These are phyloP conservation scores for Xanthia icteritia DNA, from an alignment of 2,888 invertebrate species.

Conservation along the genomic window DNA sequence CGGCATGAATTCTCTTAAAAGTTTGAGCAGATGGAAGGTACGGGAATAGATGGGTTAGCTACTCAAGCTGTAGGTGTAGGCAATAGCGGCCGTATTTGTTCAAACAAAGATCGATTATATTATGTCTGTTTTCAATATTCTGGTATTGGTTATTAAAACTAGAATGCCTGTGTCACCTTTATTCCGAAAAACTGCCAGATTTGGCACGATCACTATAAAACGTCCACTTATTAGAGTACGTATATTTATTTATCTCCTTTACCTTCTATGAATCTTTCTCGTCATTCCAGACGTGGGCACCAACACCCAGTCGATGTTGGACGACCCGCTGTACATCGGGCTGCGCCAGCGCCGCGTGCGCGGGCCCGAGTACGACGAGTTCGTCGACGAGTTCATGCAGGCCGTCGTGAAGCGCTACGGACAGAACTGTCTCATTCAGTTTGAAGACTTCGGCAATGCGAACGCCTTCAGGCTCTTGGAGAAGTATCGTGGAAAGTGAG, in stretches of 20 bases:
- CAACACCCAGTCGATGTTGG: constrained; percentile 95
- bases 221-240: not conserved
- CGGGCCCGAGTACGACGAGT: constrained; percentile 96
- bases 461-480: constrained; percentile 98
- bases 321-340: constrained; percentile 99
- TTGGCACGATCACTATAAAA: not conserved
- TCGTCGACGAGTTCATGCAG: constrained; percentile 99
- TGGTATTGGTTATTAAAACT: not conserved
- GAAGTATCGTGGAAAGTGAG: constrained; percentile 95
- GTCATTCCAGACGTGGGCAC: constrained; percentile 94
- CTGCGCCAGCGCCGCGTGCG: constrained; percentile 95
- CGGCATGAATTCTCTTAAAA: not conserved
- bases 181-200: not conserved
- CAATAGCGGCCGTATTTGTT: too few species aligned
- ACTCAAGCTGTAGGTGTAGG: too few species aligned
- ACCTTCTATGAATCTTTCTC: not conserved
- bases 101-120: not conserved
- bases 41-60: not conserved
- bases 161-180: not conserved
- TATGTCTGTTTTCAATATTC: not conserved
- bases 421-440: constrained; percentile 96
- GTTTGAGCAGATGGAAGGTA: not conserved
- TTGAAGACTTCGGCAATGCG: constrained; percentile 99
- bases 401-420: constrained; percentile 96
- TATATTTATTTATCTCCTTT: not conserved